Conservation (phyloP, 2,797 vertebrate genomes). For the Numenius phaeopus region DNA sequence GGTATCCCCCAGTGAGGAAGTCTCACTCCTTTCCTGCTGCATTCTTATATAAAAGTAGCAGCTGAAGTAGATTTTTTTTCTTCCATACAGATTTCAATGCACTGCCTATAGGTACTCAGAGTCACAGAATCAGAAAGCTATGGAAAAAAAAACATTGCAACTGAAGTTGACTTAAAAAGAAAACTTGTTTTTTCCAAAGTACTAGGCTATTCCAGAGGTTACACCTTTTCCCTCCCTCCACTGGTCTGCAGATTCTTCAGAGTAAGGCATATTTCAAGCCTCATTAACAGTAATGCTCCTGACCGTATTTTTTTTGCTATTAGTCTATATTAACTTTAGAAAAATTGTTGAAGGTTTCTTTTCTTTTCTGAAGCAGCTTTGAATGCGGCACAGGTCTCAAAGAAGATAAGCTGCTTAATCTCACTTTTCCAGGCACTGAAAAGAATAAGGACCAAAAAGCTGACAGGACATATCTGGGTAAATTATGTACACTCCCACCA, state of each 20-base stretch:
- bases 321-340: background rate
- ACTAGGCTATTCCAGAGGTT: background rate
- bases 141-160: background rate
- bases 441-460: conserved; percentile 21
- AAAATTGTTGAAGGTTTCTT: background rate
- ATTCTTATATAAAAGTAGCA: background rate
- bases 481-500: background rate
- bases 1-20: background rate
- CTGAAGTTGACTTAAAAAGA: background rate
- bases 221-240: background rate
- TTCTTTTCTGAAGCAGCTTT: background rate
- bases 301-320: background rate
- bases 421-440: conserved; percentile 22
- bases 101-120: background rate
- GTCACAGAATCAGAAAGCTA: background rate
- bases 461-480: conserved; percentile 6
- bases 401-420: conserved; percentile 35
- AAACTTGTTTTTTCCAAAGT: background rate
- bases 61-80: background rate
- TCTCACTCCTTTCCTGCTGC: background rate
- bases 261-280: background rate
- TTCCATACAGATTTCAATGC: background rate
- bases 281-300: background rate
- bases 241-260: background rate
- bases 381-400: background rate